Conservation (phyloP, 2,888 invertebrate species). For the Andrena bicolor region DNA sequence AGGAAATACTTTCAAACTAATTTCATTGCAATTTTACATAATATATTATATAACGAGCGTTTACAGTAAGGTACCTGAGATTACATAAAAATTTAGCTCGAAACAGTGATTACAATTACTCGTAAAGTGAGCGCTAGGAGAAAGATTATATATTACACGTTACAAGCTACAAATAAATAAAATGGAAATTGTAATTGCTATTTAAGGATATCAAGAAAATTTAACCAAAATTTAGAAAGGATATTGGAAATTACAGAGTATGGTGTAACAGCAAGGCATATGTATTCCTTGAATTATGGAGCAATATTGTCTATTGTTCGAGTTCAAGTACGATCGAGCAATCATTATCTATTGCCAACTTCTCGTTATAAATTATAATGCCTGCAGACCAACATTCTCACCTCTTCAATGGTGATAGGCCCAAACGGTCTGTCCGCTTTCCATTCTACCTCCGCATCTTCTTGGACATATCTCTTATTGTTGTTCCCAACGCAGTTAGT, state of each 20-base stretch:
- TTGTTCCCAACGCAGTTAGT: conserved; percentile 71
- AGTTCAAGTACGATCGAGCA: too few species aligned
- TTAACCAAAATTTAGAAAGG: not conserved
- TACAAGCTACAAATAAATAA: conserved; percentile 15
- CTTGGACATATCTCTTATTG: conserved; percentile 34
- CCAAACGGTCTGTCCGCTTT: conserved; percentile 68
- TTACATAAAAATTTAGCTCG: conserved; percentile 15
- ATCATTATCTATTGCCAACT: not conserved
- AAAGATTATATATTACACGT: not conserved
- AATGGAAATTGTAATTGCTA: conserved; percentile 9
- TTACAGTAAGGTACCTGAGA: conserved; percentile 17
- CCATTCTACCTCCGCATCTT: conserved; percentile 46
- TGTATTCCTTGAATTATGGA: not conserved
- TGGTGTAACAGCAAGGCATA: not conserved
- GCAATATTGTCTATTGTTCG: not conserved
- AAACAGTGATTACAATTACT: conserved; percentile 6
- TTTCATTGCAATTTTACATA: conserved; percentile 22
- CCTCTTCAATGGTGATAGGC: conserved; percentile 81
- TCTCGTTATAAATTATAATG: conserved; percentile 60
- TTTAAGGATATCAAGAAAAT: not conserved
- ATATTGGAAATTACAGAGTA: not conserved
- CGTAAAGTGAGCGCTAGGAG: not conserved
- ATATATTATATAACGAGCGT: conserved; percentile 22
- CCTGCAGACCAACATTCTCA: conserved; percentile 78
- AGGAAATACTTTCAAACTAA: not conserved